phyloP scores from a whole-genome alignment of 2,888 invertebrate species.

The Hipparchia semele region DNA sequence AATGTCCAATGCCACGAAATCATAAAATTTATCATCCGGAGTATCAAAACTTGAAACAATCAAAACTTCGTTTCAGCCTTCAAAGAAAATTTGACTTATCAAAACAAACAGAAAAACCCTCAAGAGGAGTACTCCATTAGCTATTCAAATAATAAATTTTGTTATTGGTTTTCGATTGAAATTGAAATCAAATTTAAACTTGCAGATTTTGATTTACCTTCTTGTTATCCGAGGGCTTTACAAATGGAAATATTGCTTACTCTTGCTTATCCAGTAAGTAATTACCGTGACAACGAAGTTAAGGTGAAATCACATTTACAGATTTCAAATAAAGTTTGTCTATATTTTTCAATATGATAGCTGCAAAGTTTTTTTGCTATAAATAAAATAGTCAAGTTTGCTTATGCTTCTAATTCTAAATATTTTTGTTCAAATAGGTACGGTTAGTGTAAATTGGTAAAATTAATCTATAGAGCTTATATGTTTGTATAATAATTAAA shows the following conservation, averaged over 20 bases:
- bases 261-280: background rate
- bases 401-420: too few species aligned
- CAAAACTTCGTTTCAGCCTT: slow-evolving; percentile 6
- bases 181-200: slow-evolving; percentile 2
- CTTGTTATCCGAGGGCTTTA: background rate
- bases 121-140: slow-evolving; percentile 12
- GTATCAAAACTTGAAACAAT: slow-evolving; percentile 19
- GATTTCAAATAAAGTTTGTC: too few species aligned
- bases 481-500: too few species aligned
- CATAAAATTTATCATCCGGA: slow-evolving; percentile 2
- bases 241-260: background rate
- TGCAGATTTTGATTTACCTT: background rate
- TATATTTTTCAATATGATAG: too few species aligned
- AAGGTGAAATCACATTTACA: too few species aligned
- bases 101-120: slow-evolving; percentile 16
- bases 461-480: too few species aligned
- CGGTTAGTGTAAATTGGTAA: too few species aligned
- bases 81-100: slow-evolving; percentile 16
- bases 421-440: too few species aligned
- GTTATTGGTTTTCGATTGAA: slow-evolving; percentile 16
- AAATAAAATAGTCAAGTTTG: too few species aligned
- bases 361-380: too few species aligned
- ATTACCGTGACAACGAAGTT: too few species aligned
- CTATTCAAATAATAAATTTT: slow-evolving; percentile 17
- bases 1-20: slow-evolving; percentile 2